These are phyloP conservation scores for Dorcus hopei DNA, from an alignment of 2,888 invertebrate species.

Conservation along the genomic window DNA sequence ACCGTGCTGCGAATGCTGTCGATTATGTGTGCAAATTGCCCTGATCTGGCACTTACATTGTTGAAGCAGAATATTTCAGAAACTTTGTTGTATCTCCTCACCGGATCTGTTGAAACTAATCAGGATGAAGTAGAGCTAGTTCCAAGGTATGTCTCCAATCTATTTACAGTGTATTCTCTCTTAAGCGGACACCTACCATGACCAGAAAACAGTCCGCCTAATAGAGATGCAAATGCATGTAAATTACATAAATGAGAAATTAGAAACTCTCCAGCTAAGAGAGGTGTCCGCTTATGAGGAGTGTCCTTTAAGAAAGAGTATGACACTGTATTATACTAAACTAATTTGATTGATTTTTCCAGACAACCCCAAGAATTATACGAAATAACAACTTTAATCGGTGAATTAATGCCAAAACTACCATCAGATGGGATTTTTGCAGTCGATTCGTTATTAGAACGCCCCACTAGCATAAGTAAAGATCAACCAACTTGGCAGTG, in stretches of 20 bases:
- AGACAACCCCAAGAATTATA: conserved; percentile 86
- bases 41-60: conserved; percentile 87
- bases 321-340: not conserved
- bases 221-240: too few species aligned
- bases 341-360: conserved; percentile 6
- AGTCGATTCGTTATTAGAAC: conserved; percentile 83
- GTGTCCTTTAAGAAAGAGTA: too few species aligned
- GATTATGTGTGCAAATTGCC: conserved; percentile 93
- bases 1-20: conserved; percentile 95
- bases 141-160: conserved; percentile 55
- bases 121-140: conserved; percentile 77
- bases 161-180: too few species aligned
- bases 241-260: too few species aligned
- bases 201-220: too few species aligned
- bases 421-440: conserved; percentile 94
- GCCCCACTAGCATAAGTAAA: conserved; percentile 64
- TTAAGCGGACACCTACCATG: too few species aligned
- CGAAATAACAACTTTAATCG: conserved; percentile 95
- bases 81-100: conserved; percentile 89
- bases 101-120: conserved; percentile 69
- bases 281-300: too few species aligned
- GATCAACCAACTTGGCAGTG: conserved; percentile 94
- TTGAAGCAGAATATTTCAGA: conserved; percentile 95
- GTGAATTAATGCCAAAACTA: conserved; percentile 94
- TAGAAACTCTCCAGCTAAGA: too few species aligned